Base-by-base conservation (phyloP, 2,797 vertebrate species). In the Avahi laniger region DNA sequence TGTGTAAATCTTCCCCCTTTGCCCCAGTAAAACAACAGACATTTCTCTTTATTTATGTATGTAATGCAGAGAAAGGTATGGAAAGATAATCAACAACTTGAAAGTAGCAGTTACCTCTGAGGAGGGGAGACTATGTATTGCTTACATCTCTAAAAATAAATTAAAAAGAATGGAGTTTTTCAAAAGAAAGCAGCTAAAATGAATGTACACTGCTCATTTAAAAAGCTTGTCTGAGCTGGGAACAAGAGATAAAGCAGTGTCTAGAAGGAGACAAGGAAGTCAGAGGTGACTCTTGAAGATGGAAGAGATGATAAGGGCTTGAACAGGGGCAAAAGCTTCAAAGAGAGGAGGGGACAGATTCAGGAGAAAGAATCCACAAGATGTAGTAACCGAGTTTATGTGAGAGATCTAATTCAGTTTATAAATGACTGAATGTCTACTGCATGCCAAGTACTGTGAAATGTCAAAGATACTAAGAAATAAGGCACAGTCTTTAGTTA, bases 171-270 rank as follows among this genome's bases (percentile, higher is more conserved):
- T 63, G 54, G 48, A n/a, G 52, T 84, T 84, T 93, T 73, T 14
- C 24, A 61, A 94, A 78, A 84, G 65, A 65, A 95, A 95, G 18
- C 80, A 63, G 84, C 93, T 90, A 94, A 80, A 72, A 33, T 94
- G 72, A 50, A 33, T 50, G 24, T 93, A 92, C 18, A 79, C 54
- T 43, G 41, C 54, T 78, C 13, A 9, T 83, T 96, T 95, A 22
- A 79, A 88, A 94, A 70, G 28, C 87, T 89, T 91, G 65, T 89
- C 67, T 95, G 78, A 85, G 30, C 57, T 86, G 59, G 52, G 65
- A 22, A 41, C 78, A 79, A 75, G n/a, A 92, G 35, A 96, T 59
- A 94, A 96, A 72, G 33, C 61, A 85, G 22, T 67, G 41, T 93
- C 4, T 12, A 46, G 79, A 79, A 30, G 46, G 65, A 76, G 63